Percentiles rank a stretch among this genome's conserved stretches.
phyloP scores from a whole-genome alignment of 2,113 vertebrate genomes.

The Podiceps cristatus region DNA sequence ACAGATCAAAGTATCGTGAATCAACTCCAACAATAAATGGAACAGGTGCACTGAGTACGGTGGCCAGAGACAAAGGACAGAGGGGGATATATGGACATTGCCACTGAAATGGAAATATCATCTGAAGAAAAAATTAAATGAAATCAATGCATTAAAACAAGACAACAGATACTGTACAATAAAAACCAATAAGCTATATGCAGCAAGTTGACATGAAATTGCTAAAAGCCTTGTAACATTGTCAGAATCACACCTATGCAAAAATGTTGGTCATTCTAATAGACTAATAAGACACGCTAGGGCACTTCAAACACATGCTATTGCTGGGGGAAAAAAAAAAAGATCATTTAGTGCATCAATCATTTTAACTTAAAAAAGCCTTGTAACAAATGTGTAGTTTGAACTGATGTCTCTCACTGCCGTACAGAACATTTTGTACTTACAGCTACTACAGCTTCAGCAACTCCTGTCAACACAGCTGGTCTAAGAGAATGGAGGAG shows the following conservation, averaged over 20 bases:
- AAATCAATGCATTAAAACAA: conserved; percentile 42
- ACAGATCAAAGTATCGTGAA: conserved; percentile 98
- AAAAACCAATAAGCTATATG: not conserved
- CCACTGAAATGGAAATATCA: conserved; percentile 99
- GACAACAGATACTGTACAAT: not conserved
- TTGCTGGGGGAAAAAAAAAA: not conserved
- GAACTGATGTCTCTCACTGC: not conserved
- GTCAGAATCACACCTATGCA: not conserved
- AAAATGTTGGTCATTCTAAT: not conserved
- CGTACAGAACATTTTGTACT: conserved; percentile 73
- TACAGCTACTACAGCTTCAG: conserved; percentile 96
- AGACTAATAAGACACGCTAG: not conserved
- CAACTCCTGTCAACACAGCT: conserved; percentile 95
- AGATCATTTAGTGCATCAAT: not conserved
- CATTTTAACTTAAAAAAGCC: not conserved
- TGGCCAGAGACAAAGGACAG: conserved; percentile 93
- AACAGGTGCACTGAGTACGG: conserved; percentile 92
- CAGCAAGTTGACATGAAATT: not conserved
- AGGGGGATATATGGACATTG: conserved; percentile 98
- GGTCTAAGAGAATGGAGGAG: conserved; percentile 96
- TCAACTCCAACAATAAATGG: conserved; percentile 98
- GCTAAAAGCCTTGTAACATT: not conserved
- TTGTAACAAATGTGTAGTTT: not conserved
- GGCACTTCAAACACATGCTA: not conserved
- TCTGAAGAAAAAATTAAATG: conserved; percentile 80